Evolutionary conservation across 2,797 vertebrate genomes (phyloP), one percentile per base, ranked within the genome.

Genomic region (Erethizon dorsatum): DNA sequence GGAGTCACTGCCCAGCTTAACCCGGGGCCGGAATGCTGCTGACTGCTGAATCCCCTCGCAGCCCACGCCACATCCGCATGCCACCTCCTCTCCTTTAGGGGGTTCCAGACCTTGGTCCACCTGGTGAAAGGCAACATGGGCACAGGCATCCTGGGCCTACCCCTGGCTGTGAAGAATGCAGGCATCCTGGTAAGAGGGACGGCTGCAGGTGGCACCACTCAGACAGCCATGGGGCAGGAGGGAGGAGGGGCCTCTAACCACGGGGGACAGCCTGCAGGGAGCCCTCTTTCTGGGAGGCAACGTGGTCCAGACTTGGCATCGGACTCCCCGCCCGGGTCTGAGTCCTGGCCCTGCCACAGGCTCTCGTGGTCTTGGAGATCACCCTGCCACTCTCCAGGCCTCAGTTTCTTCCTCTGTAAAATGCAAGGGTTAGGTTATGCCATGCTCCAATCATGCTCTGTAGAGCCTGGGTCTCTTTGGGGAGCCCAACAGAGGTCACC

Each of bases 101-200:
- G 99, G 91, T 98, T 98, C 95, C 99, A 99, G 98, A 99, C 99
- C 50, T 98, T 99, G 88, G 99, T 99, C 98, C 99, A 99, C 97
- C 98, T 99, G 91, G 96, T 99, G 97, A 99, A 99, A 97, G 99
- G 99, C 69, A 99, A 99, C 96, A 99, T 99, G 2, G 99, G 99
- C 15, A 99, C 99, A 0, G 99, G 99, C 31, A 98, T 99, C 96
- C 99, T 99, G 95, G 99, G 99, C 2, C 98, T 99, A 78, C 99
- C 99, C 0, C 98, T 99, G 98, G 99, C 99, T 11, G 98, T 99
- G 78, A 99, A 99, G 98, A 99, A 99, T 0, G 99, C 99, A 0
- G 99, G 99, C 26, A 98, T 99, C 96, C 98, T 99, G 99, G 99
- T 99, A 97, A 97, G 99, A 88, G 97, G 97, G 14, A 24, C 41